These are phyloP conservation scores for Emydocephalus ijimae DNA, from an alignment of 2,113 vertebrate species.

Conservation along the genomic window DNA sequence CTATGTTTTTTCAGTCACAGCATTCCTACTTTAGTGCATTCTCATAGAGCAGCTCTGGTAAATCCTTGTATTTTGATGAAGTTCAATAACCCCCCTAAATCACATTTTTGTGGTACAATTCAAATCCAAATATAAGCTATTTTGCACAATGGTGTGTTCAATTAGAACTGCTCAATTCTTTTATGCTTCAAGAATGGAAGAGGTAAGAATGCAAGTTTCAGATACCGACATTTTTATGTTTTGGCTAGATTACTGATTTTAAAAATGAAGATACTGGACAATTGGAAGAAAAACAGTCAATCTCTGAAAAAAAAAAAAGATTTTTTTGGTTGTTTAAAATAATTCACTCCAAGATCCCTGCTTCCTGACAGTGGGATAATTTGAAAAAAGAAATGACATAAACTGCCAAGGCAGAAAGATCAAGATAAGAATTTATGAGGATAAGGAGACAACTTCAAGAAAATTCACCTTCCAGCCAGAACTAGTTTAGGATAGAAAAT, in stretches of 20 bases:
- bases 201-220: background rate
- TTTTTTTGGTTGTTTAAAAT: background rate
- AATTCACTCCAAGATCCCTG: background rate
- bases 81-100: background rate
- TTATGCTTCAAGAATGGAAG: background rate
- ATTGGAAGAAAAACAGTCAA: background rate
- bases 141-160: background rate
- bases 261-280: background rate
- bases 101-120: background rate
- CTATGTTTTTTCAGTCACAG: background rate
- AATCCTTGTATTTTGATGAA: background rate
- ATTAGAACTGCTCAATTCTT: background rate
- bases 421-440: background rate
- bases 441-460: background rate
- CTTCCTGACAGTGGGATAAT: background rate
- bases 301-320: background rate
- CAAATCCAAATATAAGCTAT: background rate
- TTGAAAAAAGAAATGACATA: background rate
- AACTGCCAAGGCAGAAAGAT: background rate
- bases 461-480: background rate
- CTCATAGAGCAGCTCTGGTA: background rate
- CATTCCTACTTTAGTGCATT: background rate
- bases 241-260: background rate
- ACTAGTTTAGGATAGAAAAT: background rate
- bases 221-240: background rate